These are phyloP conservation scores for Drosophila sechellia DNA, from an alignment of 1,140 invertebrate species.

Conservation along the genomic window DNA sequence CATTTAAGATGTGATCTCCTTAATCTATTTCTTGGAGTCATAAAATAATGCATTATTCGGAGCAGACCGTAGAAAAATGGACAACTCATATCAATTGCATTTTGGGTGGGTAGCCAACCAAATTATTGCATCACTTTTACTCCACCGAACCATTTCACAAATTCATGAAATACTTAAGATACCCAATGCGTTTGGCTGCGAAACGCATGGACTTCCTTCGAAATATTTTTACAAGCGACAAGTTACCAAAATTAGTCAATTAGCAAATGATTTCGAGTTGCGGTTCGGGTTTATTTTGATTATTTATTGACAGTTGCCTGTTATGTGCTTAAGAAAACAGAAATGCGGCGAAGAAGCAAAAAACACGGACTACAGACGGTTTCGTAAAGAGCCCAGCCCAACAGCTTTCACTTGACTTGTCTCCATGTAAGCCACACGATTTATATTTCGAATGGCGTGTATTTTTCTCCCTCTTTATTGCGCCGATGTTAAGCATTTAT, in stretches of 20 bases:
- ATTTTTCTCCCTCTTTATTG: conserved; percentile 11
- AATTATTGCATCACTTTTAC: conserved; percentile 59
- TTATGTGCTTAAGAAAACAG: conserved; percentile 67
- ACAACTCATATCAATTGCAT: conserved; percentile 27
- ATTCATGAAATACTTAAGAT: conserved; percentile 61
- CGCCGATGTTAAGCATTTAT: conserved; percentile 57
- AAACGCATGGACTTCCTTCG: conserved; percentile 46
- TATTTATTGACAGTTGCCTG: conserved; percentile 79
- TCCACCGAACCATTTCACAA: conserved; percentile 65
- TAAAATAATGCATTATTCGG: conserved; percentile 19
- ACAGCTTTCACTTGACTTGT: conserved; percentile 56
- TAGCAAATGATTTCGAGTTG: conserved; percentile 50
- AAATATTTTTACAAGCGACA: conserved; percentile 72
- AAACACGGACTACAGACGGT: conserved; percentile 12
- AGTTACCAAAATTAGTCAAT: conserved; percentile 79
- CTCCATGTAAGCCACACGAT: conserved; percentile 38
- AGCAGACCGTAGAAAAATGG: neutral
- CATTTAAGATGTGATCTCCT: conserved; percentile 25
- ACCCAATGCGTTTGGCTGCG: conserved; percentile 41
- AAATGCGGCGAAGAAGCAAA: conserved; percentile 47
- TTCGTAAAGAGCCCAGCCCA: conserved; percentile 61
- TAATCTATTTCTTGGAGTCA: conserved; percentile 14
- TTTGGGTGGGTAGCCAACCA: conserved; percentile 16
- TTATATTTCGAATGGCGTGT: conserved; percentile 35
- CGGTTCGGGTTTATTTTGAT: conserved; percentile 74